A percentile compares a stretch with the other conserved stretches of the same genome.
Evolutionary conservation across 2,888 invertebrate genomes (phyloP).

Genomic region (Nemurella pictetii): DNA sequence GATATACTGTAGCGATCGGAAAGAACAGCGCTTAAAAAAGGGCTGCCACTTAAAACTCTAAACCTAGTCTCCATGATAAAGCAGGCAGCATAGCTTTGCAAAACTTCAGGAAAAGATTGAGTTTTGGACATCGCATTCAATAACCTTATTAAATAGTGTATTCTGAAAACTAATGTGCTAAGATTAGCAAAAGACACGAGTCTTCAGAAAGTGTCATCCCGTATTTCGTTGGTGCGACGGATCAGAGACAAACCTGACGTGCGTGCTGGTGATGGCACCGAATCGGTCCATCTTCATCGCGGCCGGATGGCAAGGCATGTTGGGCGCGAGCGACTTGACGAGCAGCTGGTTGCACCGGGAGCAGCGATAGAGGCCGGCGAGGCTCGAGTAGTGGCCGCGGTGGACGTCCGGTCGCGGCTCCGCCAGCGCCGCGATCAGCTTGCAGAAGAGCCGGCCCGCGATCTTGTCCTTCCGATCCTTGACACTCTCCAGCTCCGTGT

Average conservation of each 20-base stretch:
- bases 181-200: too few relatives aligned
- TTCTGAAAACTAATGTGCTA: too few relatives aligned
- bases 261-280: slow-evolving; percentile 72
- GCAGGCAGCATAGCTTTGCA: too few relatives aligned
- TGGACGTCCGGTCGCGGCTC: slow-evolving; percentile 75
- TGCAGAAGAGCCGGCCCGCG: slow-evolving; percentile 80
- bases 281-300: slow-evolving; percentile 73
- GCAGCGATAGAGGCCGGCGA: slow-evolving; percentile 77
- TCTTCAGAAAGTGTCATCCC: too few relatives aligned
- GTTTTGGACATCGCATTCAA: too few relatives aligned
- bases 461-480: slow-evolving; percentile 88
- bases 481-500: slow-evolving; percentile 80
- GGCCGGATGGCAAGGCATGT: slow-evolving; percentile 71
- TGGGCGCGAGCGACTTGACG: slow-evolving; percentile 68
- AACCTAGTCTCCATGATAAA: too few relatives aligned
- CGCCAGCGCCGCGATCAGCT: slow-evolving; percentile 75
- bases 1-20: too few relatives aligned
- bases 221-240: too few relatives aligned
- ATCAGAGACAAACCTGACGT: slow-evolving; percentile 71
- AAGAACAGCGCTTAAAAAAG: too few relatives aligned
- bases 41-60: too few relatives aligned
- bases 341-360: slow-evolving; percentile 71
- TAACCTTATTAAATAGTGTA: too few relatives aligned
- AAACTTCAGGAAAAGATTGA: too few relatives aligned
- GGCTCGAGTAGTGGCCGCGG: slow-evolving; percentile 78